Evolutionary conservation across 2,888 invertebrate genomes (phyloP), one percentile per base, ranked within the genome.

Genomic region (Eustalomyia histrio): DNA sequence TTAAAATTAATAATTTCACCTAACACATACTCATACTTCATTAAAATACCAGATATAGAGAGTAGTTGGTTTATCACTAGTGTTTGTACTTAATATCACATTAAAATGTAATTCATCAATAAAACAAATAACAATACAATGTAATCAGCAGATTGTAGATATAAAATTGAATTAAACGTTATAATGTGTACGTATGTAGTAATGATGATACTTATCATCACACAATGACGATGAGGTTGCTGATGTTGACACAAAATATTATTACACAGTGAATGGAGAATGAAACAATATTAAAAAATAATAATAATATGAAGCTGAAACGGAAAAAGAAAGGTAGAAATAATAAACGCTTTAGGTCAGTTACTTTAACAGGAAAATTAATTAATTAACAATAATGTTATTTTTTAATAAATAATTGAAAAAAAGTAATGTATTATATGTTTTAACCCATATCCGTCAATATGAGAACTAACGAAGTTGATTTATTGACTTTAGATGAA

Each of bases 31-130:
- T 47, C 18, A 61, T 6, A 21, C n/a, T 64, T 10, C 50, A 8
- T 50, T 29, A 9, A 33, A 39, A 12, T 3, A 7, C 17, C 33
- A 53, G n/a, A n/a, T 4, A 29, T 29, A 29, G 43, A 2, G 5
- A 1, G 5, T 2, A 47, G n/a, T n/a, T n/a, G 43, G 43, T 47
- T 47, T n/a, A 14, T 33, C 33, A n/a, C n/a, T n/a, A 29, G 7
- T 76, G 64, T 76, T 78, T 71, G 65, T 63, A 71, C 71, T 81
- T 78, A 78, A 78, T 75, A 81, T 71, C 78, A 78, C 71, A 81
- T 81, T 81, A 81, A 81, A 81, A 71, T 81, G 74, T 78, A 81
- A 81, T 81, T 81, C 78, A 81, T 81, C 81, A 81, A 81, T 81
- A 81, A 81, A 78, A 78, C 74, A 81, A 81, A 81, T 78, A 81